Percentiles rank a stretch among this genome's conserved stretches.
These are phyloP conservation scores for Brachionus rubens DNA, from an alignment of 1,140 invertebrate genomes.

Conservation along the genomic window DNA sequence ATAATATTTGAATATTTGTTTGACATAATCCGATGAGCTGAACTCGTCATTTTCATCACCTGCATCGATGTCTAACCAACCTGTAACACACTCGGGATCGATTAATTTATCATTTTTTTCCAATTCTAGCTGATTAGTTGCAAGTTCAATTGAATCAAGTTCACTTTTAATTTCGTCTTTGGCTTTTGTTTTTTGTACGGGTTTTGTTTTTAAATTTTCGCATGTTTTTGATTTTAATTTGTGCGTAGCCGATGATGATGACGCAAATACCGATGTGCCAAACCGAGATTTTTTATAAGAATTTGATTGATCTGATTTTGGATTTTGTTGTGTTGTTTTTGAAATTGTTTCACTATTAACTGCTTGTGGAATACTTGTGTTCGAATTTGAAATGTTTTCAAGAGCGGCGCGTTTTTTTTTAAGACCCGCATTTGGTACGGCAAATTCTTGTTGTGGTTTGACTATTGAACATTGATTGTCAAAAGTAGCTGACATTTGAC, in stretches of 20 bases:
- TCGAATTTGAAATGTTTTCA: slow-evolving; percentile 33
- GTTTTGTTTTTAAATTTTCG: too few relatives aligned
- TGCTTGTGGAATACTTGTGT: neutral
- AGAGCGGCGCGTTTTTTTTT: slow-evolving; percentile 37
- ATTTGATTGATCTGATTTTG: slow-evolving; percentile 14
- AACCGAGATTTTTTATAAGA: slow-evolving; percentile 33
- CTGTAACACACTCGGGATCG: neutral
- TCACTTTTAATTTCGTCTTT: neutral
- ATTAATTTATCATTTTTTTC: neutral
- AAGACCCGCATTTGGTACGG: neutral
- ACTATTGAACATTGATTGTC: neutral
- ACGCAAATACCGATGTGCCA: neutral
- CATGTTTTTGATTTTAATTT: too few relatives aligned
- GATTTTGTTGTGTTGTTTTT: neutral
- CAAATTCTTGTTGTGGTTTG: neutral
- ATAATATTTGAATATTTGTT: slow-evolving; percentile 43
- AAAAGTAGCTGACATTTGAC: neutral
- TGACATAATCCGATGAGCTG: slow-evolving; percentile 17
- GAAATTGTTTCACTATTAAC: neutral
- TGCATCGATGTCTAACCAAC: slow-evolving; percentile 34
- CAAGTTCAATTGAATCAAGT: neutral
- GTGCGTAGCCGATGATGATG: too few relatives aligned
- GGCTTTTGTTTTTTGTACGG: neutral
- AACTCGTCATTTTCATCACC: slow-evolving; percentile 41
- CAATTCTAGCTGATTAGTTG: neutral